Percentiles rank a stretch among this genome's conserved stretches.
phyloP scores from a whole-genome alignment of 1,140 invertebrate genomes.

The Danaus plexippus region DNA sequence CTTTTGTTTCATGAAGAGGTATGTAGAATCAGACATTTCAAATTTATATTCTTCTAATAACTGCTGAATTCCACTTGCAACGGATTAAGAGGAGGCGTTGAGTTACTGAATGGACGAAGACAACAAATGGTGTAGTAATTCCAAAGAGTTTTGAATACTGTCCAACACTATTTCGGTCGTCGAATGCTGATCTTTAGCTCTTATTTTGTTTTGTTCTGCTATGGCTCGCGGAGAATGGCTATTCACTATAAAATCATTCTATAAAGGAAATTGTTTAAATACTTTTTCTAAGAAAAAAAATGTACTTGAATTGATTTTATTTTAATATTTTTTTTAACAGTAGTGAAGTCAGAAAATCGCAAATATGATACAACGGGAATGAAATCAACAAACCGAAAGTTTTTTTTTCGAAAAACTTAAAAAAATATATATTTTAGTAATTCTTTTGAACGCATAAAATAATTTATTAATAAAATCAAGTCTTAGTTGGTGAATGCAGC shows the following conservation, averaged over 20 bases:
- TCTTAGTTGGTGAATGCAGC: too few species aligned
- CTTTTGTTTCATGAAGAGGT: slow-evolving; percentile 23
- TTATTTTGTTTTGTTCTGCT: slow-evolving; percentile 50
- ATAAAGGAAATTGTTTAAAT: slow-evolving; percentile 42
- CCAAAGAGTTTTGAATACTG: slow-evolving; percentile 67
- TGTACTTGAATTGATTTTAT: too few species aligned
- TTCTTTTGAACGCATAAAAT: too few species aligned
- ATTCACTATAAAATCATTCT: slow-evolving; percentile 29
- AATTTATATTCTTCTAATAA: slow-evolving; percentile 44
- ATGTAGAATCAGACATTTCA: slow-evolving; percentile 29
- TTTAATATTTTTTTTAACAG: too few species aligned
- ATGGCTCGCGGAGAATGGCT: slow-evolving; percentile 41
- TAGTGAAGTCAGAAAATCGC: too few species aligned
- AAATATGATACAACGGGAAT: too few species aligned
- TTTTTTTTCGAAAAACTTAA: too few species aligned
- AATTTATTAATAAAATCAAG: too few species aligned
- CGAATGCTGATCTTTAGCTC: slow-evolving; percentile 56
- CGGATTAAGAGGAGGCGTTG: slow-evolving; percentile 51
- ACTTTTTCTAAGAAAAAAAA: slow-evolving; percentile 10
- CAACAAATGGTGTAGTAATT: slow-evolving; percentile 66
- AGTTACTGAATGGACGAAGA: slow-evolving; percentile 64
- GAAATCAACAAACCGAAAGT: too few species aligned
- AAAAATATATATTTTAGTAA: too few species aligned
- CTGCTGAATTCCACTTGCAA: slow-evolving; percentile 32
- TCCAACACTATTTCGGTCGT: slow-evolving; percentile 66